Conservation (phyloP, 2,888 invertebrate genomes). For the Hypercompe scribonia region DNA sequence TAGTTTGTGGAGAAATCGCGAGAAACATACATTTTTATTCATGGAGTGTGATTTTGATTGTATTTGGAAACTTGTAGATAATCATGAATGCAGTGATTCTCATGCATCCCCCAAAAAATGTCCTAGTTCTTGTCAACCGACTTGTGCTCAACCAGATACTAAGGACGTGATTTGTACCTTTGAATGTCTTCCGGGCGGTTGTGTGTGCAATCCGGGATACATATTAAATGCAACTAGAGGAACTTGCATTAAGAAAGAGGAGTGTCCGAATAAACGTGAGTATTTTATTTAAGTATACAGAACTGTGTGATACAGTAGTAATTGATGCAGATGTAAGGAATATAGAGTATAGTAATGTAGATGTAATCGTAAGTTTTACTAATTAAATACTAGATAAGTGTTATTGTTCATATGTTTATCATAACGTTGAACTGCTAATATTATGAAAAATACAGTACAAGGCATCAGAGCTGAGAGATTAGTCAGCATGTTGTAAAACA, state of each 20-base stretch:
- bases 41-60: background rate
- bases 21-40: slow-evolving; percentile 38
- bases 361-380: background rate
- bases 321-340: too few species aligned
- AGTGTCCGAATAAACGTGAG: slow-evolving; percentile 35
- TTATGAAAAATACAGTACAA: background rate
- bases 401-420: background rate
- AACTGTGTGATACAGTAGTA: too few species aligned
- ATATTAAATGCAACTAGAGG: slow-evolving; percentile 35
- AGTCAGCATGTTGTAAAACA: background rate
- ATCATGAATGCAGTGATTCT: background rate
- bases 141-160: slow-evolving; percentile 41
- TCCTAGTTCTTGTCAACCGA: slow-evolving; percentile 51
- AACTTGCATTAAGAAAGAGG: slow-evolving; percentile 52
- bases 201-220: slow-evolving; percentile 51
- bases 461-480: background rate
- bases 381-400: background rate
- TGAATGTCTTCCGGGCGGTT: slow-evolving; percentile 45
- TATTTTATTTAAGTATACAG: background rate
- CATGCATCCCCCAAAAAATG: slow-evolving; percentile 27
- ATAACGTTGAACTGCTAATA: background rate
- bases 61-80: background rate
- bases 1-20: slow-evolving; percentile 46
- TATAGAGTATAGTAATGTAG: too few species aligned
- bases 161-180: slow-evolving; percentile 24